Evolutionary conservation across 2,888 invertebrate species (phyloP), one percentile per base, ranked within the genome.

Genomic region (Lepidochrysops patricia): DNA sequence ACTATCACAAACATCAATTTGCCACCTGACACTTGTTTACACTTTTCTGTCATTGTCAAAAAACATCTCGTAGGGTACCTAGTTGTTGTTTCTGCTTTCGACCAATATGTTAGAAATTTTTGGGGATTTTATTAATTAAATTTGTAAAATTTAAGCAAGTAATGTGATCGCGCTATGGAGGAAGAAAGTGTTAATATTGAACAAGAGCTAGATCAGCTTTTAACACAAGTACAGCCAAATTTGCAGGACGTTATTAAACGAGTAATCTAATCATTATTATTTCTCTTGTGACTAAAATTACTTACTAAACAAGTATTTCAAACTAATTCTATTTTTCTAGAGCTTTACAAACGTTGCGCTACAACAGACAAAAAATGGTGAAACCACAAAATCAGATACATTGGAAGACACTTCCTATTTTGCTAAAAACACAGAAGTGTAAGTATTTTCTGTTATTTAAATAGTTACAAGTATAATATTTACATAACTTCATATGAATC

Each of bases 181-280:
- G 63, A 64, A 57, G 64, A 64, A 58, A 43, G 37, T 50, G 54
- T 63, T 26, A 60, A 90, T 69, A 80, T 91, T 66, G 84, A 89
- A 62, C 79, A 85, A 66, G 88, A 90, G 68, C 80, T 91, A 64
- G 82, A 83, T 63, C 76, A 89, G 60, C 79, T 90, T 60, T 69
- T 91, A 63, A 80, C 84, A 13, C 82, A 83, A 71, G 85, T 90
- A 26, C 90, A 90, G 66, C 91, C 91, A 2, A 84, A 89, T 70
- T 81, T 91, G 62, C 91, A 91, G 76, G 90, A 91, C 72, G 90
- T 91, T 81, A 85, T 91, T 70, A 91, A 90, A 78, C 81, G 91
- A 79, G 92, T 91, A 82, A 87, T n/a, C 81, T 82, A 77, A 54
- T 13, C 49, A 13, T n/a, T 34, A 15, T 13, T 7, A 26, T 19